Percentiles rank a stretch among this genome's conserved stretches.
Conservation (phyloP, 2,888 invertebrate genomes). For the Drosophila ochracea region DNA sequence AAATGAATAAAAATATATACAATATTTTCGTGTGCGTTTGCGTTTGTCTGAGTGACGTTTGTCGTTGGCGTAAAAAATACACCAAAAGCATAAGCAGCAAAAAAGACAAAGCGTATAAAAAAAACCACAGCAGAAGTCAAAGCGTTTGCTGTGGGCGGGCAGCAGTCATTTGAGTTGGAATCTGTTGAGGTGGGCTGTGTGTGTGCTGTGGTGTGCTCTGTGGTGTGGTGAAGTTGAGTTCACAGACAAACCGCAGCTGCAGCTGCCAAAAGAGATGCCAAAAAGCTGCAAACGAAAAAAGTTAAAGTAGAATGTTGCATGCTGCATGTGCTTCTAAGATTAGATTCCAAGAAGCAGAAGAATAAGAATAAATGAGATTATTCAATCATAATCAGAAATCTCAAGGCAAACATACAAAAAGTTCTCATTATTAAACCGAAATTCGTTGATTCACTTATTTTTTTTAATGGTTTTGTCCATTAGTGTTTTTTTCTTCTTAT, state of each 20-base stretch:
- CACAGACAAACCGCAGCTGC: constrained; percentile 50
- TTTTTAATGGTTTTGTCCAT: neutral
- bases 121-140: constrained; percentile 50
- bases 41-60: constrained; percentile 36
- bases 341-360: neutral
- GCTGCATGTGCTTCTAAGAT: neutral
- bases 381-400: neutral
- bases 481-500: neutral
- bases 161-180: constrained; percentile 55
- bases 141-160: constrained; percentile 57
- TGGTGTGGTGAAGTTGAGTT: constrained; percentile 46
- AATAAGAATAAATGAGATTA: neutral
- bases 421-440: neutral
- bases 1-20: constrained; percentile 79
- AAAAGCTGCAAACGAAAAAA: constrained; percentile 34
- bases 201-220: constrained; percentile 27
- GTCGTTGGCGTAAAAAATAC: constrained; percentile 70
- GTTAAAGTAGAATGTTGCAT: constrained; percentile 24
- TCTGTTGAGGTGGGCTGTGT: constrained; percentile 41
- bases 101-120: neutral
- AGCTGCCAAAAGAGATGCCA: constrained; percentile 31
- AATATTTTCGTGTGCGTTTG: constrained; percentile 61
- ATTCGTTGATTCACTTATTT: neutral
- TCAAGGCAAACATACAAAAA: neutral
- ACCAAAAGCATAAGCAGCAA: constrained; percentile 21